Percentiles rank a stretch among this genome's conserved stretches.
Conservation (phyloP, 2,888 invertebrate species). For the Torymus tubicola region DNA sequence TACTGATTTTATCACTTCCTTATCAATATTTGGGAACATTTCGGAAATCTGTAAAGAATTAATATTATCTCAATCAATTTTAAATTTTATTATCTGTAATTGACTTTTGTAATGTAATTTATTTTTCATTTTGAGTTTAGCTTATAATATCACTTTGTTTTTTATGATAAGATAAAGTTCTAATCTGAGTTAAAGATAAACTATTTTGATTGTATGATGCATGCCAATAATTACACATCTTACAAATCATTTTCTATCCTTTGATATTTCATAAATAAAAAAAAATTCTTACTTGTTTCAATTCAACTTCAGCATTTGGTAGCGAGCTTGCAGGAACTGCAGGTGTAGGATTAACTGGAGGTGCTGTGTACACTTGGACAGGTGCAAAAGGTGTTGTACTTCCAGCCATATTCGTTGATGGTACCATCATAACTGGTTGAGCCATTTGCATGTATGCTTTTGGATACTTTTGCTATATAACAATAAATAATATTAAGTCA, state of each 20-base stretch:
- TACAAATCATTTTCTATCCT: too few relatives aligned
- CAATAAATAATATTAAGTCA: slow-evolving; percentile 53
- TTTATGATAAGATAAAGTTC: too few relatives aligned
- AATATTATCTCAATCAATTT: not conserved
- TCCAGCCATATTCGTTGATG: slow-evolving; percentile 77
- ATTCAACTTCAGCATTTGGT: slow-evolving; percentile 78
- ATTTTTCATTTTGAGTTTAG: too few relatives aligned
- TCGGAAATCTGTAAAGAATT: slow-evolving; percentile 86
- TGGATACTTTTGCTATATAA: slow-evolving; percentile 64
- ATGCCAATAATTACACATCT: too few relatives aligned
- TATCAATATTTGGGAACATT: slow-evolving; percentile 97
- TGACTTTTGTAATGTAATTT: too few relatives aligned
- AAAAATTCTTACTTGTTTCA: slow-evolving; percentile 79
- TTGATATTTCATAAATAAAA: not conserved
- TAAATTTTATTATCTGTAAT: slow-evolving; percentile 15
- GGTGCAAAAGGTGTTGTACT: slow-evolving; percentile 74
- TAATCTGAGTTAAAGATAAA: too few relatives aligned
- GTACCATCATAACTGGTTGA: slow-evolving; percentile 85
- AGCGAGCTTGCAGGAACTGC: slow-evolving; percentile 69
- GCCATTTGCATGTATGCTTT: slow-evolving; percentile 69
- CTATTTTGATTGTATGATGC: too few relatives aligned
- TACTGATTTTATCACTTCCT: slow-evolving; percentile 93
- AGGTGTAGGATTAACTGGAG: slow-evolving; percentile 75
- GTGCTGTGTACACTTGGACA: slow-evolving; percentile 78
- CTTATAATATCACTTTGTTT: too few relatives aligned